Conservation (phyloP, 2,113 vertebrate species). For the Pseudopipra pipra region DNA sequence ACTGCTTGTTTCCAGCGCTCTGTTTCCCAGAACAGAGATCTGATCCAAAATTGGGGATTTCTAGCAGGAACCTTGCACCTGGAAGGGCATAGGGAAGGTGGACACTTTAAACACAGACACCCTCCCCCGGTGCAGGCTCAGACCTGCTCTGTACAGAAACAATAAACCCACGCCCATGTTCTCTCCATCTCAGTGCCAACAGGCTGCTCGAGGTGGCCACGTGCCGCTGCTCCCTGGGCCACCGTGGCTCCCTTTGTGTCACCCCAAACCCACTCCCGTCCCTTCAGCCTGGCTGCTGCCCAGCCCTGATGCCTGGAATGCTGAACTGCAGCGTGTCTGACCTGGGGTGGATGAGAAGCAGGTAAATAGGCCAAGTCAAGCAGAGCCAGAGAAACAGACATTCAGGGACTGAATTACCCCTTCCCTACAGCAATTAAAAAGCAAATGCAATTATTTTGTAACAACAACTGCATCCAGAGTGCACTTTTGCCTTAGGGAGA, state of each 20-base stretch:
- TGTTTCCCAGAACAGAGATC: neutral
- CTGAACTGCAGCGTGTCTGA: accelerated
- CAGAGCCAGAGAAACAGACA: neutral
- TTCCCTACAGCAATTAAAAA: constrained; percentile 18
- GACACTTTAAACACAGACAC: neutral
- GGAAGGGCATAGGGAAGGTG: accelerated
- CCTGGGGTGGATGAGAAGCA: neutral
- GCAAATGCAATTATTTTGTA: constrained; percentile 38
- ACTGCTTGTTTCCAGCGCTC: neutral
- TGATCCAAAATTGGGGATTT: neutral
- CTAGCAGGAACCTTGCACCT: neutral
- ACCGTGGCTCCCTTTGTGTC: accelerated
- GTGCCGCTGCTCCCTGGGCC: neutral
- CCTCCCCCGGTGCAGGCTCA: neutral
- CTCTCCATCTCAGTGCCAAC: neutral
- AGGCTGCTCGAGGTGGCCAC: neutral
- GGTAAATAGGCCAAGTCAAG: constrained; percentile 21
- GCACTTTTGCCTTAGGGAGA: constrained; percentile 34
- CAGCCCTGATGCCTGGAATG: neutral
- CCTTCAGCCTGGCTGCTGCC: neutral
- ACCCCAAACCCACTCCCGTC: accelerated
- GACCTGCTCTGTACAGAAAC: neutral
- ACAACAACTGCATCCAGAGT: neutral
- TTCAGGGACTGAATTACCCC: neutral
- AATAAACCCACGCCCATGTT: accelerated